These are phyloP conservation scores for Pyrochroa serraticornis DNA, from an alignment of 2,888 invertebrate genomes.

Conservation along the genomic window DNA sequence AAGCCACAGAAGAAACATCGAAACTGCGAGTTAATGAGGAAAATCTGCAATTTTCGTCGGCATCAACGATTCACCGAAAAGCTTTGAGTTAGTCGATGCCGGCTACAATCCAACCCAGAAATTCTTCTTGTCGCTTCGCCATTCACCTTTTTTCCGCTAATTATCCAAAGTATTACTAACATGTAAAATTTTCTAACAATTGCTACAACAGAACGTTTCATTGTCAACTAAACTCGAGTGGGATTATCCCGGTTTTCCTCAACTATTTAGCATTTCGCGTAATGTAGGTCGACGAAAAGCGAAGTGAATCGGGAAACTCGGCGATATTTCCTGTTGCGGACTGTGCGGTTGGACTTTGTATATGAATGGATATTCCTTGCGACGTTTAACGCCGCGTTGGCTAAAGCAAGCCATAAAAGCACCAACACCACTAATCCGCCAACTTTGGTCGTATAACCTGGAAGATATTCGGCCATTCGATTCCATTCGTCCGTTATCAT, in stretches of 20 bases:
- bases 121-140: background rate
- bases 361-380: constrained; percentile 55
- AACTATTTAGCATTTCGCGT: constrained; percentile 43
- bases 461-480: constrained; percentile 29
- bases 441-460: constrained; percentile 41
- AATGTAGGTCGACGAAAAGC: constrained; percentile 20
- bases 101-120: too few species aligned
- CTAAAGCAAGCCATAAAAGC: constrained; percentile 53
- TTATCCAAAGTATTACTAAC: constrained; percentile 22
- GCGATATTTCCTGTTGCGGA: constrained; percentile 47
- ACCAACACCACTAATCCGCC: constrained; percentile 45
- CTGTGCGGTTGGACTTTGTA: constrained; percentile 51
- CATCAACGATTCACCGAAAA: background rate
- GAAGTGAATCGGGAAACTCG: constrained; percentile 45
- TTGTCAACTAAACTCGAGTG: constrained; percentile 37
- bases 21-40: too few species aligned
- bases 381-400: constrained; percentile 54
- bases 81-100: too few species aligned
- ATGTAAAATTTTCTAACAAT: constrained; percentile 32
- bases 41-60: background rate
- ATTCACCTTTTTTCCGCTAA: constrained; percentile 6
- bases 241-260: constrained; percentile 45
- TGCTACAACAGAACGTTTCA: constrained; percentile 36
- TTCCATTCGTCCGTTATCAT: constrained; percentile 17
- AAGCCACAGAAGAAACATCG: too few species aligned